Evolutionary conservation across 2,797 vertebrate genomes (phyloP), one percentile per base, ranked within the genome.

Genomic region (Trematomus bernacchii): DNA sequence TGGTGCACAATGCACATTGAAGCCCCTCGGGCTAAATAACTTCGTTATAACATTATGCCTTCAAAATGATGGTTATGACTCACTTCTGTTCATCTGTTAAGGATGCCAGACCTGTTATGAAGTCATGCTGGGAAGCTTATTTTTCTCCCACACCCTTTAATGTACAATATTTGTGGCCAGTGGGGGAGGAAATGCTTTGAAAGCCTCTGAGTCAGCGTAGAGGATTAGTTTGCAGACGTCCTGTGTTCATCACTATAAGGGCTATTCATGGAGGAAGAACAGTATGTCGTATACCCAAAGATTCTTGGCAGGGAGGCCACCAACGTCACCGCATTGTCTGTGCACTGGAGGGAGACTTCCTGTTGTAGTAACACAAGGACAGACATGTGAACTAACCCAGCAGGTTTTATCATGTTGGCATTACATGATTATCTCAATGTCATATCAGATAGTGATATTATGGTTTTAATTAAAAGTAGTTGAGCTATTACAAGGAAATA

Each of bases 281-380:
- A 58, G 47, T 53, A 3, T 46, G 18, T 12, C 53, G 55, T 43
- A 3, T 47, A 14, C 40, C 19, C 43, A 47, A 7, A 37, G 46
- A 57, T 40, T 43, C 53, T 58, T 55, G 42, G 44, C 66, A 50
- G 46, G 50, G 59, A 72, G 55, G 47, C 42, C 54, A 48, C 71
- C 53, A 53, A 78, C 71, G 81, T 91, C 90, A 89, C 21, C 2
- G 43, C 78, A 85, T 91, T 92, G 90, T 93, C 72, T 89, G 66
- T 40, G 50, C 64, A 74, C 68, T 71, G 80, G 66, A 80, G 81
- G 87, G 78, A 80, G 61, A 69, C 88, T 92, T 93, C 92, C 92
- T 92, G 86, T 87, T 16, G 48, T 42, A 55, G 50, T 47, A 60
- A 89, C 68, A 54, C 59, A 81, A 83, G 70, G 71, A 71, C 70